Base-by-base conservation (phyloP, 2,888 invertebrate genomes). In the Sinelater perroti region DNA sequence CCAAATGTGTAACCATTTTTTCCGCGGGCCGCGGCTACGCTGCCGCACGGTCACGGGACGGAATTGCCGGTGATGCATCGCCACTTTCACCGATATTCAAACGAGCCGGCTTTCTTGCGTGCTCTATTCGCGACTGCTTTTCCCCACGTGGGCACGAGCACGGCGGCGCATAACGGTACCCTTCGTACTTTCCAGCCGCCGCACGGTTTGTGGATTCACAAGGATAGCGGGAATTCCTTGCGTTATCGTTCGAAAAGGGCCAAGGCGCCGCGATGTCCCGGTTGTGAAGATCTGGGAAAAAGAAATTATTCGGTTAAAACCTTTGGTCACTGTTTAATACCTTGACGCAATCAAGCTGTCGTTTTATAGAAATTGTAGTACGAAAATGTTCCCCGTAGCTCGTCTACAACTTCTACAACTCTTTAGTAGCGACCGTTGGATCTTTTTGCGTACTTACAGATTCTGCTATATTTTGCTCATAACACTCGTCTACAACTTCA, bases 61-160 rank as follows among this genome's bases (percentile, higher is more conserved):
- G 47, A 33, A 47, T 11, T 35, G 35, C 47, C 47, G 35, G 21
- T 47, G 47, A 47, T 31, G 30, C 47, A 47, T 28, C 35, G 21
- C 33, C 35, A 33, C 35, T 35, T 14, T 24, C 18, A 2, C 5
- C 11, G 1, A 14, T 16, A 35, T 38, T 38, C 13, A n/a, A 14
- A 40, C 8, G 38, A 20, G 13, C 10, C 7, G 7, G 11, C 13
- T 40, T 40, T 40, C 40, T 24, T 40, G 18, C 14, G 40, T 24
- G 40, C 21, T 24, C 24, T 24, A 40, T 40, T n/a, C 4, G 30
- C 13, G 13, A 3, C 33, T 36, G 3, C 11, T 36, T 36, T 10
- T 2, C 16, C 13, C 35, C 35, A 16, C 16, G 3, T 11, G 6
- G 10, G 13, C 17, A 16, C 16, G n/a, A 3, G 18, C 10, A n/a